These are phyloP conservation scores for Nasonia oneida DNA, from an alignment of 2,888 invertebrate species.

Conservation along the genomic window DNA sequence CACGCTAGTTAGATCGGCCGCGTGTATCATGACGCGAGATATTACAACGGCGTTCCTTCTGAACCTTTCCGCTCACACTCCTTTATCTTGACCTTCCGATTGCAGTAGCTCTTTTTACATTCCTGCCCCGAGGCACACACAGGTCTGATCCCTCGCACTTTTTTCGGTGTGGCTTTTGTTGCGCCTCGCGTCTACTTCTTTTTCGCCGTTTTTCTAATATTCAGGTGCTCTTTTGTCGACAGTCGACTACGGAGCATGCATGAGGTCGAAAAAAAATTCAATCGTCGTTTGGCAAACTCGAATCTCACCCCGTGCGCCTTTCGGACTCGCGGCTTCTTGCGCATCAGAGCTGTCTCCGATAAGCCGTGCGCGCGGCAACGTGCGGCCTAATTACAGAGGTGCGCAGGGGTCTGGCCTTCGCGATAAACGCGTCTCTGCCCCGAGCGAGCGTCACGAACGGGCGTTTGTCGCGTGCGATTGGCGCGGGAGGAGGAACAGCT, in stretches of 20 bases:
- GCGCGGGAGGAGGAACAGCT: not conserved
- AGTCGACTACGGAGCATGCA: not conserved
- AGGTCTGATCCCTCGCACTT: not conserved
- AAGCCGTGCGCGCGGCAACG: constrained; percentile 44
- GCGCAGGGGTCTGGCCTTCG: constrained; percentile 18
- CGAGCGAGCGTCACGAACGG: constrained; percentile 11
- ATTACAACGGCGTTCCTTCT: constrained; percentile 69
- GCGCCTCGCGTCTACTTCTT: not conserved
- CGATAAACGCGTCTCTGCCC: constrained; percentile 32
- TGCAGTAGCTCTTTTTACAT: constrained; percentile 38
- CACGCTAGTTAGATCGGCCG: constrained; percentile 67
- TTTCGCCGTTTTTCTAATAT: not conserved
- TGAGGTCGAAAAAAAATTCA: not conserved
- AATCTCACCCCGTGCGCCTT: not conserved
- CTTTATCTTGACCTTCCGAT: constrained; percentile 55
- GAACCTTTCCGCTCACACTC: constrained; percentile 57
- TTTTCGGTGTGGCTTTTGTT: not conserved
- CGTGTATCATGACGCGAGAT: constrained; percentile 70
- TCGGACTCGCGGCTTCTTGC: not conserved
- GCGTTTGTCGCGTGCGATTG: constrained; percentile 19
- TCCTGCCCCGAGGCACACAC: constrained; percentile 31
- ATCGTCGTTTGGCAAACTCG: not conserved
- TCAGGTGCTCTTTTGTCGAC: not conserved
- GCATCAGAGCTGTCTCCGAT: constrained; percentile 21
- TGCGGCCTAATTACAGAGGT: constrained; percentile 58